Evolutionary conservation across 2,888 invertebrate species (phyloP), one percentile per base, ranked within the genome.

Genomic region (Archips crataeganus): DNA sequence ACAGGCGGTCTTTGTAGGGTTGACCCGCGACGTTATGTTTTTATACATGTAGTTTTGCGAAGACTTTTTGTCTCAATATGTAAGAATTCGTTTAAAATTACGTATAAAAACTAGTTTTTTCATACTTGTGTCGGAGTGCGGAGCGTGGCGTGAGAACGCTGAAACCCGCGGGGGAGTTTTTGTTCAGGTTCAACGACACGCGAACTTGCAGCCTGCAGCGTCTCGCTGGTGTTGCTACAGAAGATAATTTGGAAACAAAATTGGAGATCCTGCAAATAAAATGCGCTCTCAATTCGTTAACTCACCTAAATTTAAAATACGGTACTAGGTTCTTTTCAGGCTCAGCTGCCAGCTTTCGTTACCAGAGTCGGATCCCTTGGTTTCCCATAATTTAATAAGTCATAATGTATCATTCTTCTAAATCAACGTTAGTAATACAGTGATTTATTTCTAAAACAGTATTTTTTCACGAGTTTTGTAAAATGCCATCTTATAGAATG

Each of bases 121-220:
- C 73, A 39, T 92, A 87, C 86, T 70, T 80, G 87, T 87, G 92
- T 92, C 92, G 90, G 80, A 88, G 92, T 91, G 92, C 90, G 88
- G 81, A 78, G 78, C 76, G 78, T 73, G 82, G 85, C 89, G 90
- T 93, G 93, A 93, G 94, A 94, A 93, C 88, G 77, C 90, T 93
- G 93, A 92, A 93, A 90, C 84, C 77, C 78, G 85, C 89, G 86
- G 92, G 94, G 94, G 93, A 92, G 90, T 91, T 93, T 94, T 93
- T 93, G 86, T 93, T 88, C 87, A 88, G 87, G 94, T 92, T 93
- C 94, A 93, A 85, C 87, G 93, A 90, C 92, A 77, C 84, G 87
- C 87, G 86, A 87, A 87, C 82, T 83, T 78, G 78, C 78, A 76
- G 75, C 68, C 59, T 64, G 63, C 60, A 60, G 51, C 54, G 51